Base-by-base conservation (phyloP, 2,888 invertebrate genomes). In the Erebia ligea region DNA sequence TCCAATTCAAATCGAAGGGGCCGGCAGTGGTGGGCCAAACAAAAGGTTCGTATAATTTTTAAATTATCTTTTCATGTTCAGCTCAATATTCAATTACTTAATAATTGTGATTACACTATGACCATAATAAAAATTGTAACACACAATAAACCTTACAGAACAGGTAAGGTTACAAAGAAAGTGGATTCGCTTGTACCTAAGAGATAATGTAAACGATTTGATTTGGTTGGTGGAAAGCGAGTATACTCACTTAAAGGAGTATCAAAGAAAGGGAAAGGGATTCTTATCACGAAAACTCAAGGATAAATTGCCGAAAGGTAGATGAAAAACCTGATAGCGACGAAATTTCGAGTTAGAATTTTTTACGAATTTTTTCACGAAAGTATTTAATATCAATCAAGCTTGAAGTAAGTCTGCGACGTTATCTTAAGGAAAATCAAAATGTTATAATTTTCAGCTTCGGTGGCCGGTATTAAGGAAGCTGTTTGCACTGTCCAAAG, bases 1-100 rank as follows among this genome's bases (percentile, higher is more conserved):
- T 82, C 95, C 95, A 17, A 95, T 95, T 77, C 93, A 94, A 75
- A 91, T 95, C 77, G 95, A 95, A 85, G 88, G 89, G 72, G 85
- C 85, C 57, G 80, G 81, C 73, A 87, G 84, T 74, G 82, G 87
- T 75, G 91, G 90, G 73, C 82, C 88, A 75, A 91, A 90, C 73
- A 89, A 87, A 80, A 92, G 92, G 93, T 93, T 83, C 81, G 67
- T 70, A 61, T 25, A 52, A 1, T 67, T 62, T 62, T 48, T 5
- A 21, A 21, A 3, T 13, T 42, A 3, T 45, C 56, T 56, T 13
- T 1, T 19, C 2, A 19, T 54, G 13, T n/a, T 6, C 3, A n/a
- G 13, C 4, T 11, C 6, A n/a, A 50, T 50, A 45, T 5, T 45
- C 6, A 34, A 34, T 34, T 34, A 0, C 34, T 6, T 34, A 34